phyloP scores from a whole-genome alignment of 2,113 vertebrate genomes.

The Pseudolaguvia tuberculata region DNA sequence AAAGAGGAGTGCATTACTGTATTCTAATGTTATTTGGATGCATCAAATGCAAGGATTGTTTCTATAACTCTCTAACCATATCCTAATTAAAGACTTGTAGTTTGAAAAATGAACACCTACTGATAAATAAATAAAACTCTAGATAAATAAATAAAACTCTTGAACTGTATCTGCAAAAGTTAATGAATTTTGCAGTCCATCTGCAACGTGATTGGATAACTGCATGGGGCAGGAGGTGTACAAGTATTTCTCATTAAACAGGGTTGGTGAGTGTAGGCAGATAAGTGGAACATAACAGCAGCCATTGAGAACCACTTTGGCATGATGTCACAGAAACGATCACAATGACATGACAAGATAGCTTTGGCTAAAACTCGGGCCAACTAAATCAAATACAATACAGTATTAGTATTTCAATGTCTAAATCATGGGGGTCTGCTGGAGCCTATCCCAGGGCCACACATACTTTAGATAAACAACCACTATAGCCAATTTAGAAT shows the following conservation, averaged over 20 bases:
- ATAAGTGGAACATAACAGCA: neutral
- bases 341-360: neutral
- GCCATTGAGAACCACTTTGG: neutral
- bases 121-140: too few relatives aligned
- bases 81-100: neutral
- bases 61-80: neutral
- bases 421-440: neutral
- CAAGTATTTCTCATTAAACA: neutral
- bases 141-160: neutral
- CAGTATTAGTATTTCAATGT: neutral
- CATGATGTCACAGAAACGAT: neutral
- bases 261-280: neutral
- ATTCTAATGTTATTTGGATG: neutral
- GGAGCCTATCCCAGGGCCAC: too few relatives aligned
- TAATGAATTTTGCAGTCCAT: neutral
- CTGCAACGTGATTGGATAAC: neutral
- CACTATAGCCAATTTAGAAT: too few relatives aligned
- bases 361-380: neutral
- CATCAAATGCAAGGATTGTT: neutral
- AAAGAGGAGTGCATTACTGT: neutral
- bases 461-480: too few relatives aligned
- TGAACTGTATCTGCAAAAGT: neutral
- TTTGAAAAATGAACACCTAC: too few relatives aligned
- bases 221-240: neutral
- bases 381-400: neutral